Evolutionary conservation across 2,797 vertebrate species (phyloP).

Genomic region (Tokudaia muenninki): DNA sequence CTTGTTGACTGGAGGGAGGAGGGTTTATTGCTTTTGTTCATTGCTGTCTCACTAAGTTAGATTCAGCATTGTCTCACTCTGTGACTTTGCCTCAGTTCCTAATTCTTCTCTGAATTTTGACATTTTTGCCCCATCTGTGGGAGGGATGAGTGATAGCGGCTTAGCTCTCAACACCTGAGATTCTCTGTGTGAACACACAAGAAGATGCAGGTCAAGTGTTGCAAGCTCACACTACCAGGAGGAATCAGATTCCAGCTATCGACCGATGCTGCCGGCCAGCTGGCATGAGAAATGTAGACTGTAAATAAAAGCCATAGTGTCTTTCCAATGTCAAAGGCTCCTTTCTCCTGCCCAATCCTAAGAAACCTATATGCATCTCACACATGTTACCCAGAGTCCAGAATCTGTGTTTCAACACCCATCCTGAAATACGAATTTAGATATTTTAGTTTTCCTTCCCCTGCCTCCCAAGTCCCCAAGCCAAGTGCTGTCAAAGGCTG

Average conservation of each 20-base stretch:
- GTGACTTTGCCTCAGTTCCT: background rate
- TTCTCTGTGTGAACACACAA: background rate
- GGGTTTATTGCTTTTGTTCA: background rate
- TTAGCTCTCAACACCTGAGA: background rate
- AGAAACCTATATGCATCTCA: background rate
- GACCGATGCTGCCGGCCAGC: background rate
- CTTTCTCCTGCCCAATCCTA: background rate
- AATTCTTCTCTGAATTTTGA: background rate
- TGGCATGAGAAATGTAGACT: background rate
- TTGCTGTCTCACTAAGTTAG: background rate
- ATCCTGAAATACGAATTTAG: conserved; percentile 50
- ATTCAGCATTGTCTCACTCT: background rate
- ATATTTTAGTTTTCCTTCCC: background rate
- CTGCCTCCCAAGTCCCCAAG: background rate
- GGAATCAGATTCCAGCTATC: background rate
- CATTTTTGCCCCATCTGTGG: background rate
- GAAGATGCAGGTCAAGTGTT: background rate
- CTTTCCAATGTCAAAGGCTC: background rate
- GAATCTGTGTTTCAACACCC: conserved; percentile 59
- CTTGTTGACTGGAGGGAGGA: background rate
- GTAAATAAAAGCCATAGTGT: background rate
- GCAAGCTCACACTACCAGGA: background rate
- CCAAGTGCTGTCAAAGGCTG: conserved; percentile 28
- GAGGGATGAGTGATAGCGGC: conserved; percentile 4
- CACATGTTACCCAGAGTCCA: conserved; percentile 71